These are phyloP conservation scores for Muscicapa striata DNA, from an alignment of 2,797 vertebrate species.

Conservation along the genomic window DNA sequence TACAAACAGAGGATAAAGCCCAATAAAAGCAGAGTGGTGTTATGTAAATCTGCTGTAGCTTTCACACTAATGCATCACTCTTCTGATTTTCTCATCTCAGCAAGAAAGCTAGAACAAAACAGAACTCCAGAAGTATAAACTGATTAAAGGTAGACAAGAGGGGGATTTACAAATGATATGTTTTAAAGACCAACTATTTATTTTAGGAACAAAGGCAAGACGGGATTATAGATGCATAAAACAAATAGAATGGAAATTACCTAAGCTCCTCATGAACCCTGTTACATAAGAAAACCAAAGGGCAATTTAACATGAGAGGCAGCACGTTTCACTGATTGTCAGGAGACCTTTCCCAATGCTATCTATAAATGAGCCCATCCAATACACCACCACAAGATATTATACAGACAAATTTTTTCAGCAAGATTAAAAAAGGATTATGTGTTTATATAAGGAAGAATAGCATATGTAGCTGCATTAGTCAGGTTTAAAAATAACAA, in stretches of 20 bases:
- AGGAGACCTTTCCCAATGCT: conserved; percentile 21
- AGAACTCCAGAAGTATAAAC: conserved; percentile 36
- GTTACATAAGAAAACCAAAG: conserved; percentile 39
- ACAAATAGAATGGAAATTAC: conserved; percentile 56
- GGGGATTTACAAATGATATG: conserved; percentile 31
- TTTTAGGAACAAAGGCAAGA: conserved; percentile 47
- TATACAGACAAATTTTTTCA: conserved; percentile 36
- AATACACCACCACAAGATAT: conserved; percentile 49
- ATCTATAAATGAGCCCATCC: conserved; percentile 11
- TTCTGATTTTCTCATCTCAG: conserved; percentile 28
- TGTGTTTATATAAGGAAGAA: conserved; percentile 62
- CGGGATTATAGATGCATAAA: conserved; percentile 38
- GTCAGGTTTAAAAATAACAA: conserved; percentile 67
- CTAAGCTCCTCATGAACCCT: background rate
- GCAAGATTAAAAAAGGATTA: conserved; percentile 65
- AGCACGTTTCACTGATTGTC: conserved; percentile 7
- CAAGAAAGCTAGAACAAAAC: conserved; percentile 28
- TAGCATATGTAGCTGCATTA: conserved; percentile 68
- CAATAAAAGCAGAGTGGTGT: conserved; percentile 2
- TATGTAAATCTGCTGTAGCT: conserved; percentile 4
- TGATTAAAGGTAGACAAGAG: conserved; percentile 48
- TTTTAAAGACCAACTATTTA: conserved; percentile 39
- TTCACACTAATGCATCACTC: conserved; percentile 10
- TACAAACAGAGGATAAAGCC: background rate
- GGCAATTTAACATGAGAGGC: conserved; percentile 10